A percentile compares a stretch with the other conserved stretches of the same genome.
These are phyloP conservation scores for Trichogramma evanescens DNA, from an alignment of 2,888 invertebrate species.

Conservation along the genomic window DNA sequence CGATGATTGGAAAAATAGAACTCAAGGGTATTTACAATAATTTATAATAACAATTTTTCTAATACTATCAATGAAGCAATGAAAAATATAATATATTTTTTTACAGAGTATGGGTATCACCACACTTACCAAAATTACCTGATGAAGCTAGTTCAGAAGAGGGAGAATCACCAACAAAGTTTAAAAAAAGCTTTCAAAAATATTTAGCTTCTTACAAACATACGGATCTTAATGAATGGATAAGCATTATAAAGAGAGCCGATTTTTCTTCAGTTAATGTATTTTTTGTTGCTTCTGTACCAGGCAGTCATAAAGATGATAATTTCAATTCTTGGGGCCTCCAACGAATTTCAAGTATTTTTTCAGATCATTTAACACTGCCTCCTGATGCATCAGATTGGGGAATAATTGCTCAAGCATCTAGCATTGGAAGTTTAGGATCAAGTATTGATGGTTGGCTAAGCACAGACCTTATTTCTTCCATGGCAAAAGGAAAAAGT, in stretches of 20 bases:
- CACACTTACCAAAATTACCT: slow-evolving; percentile 62
- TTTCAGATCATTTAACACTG: slow-evolving; percentile 59
- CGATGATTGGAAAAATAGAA: slow-evolving; percentile 90
- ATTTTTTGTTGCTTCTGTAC: slow-evolving; percentile 76
- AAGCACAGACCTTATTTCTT: slow-evolving; percentile 64
- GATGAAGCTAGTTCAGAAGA: slow-evolving; percentile 49
- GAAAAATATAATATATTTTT: background rate
- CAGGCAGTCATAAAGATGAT: slow-evolving; percentile 63
- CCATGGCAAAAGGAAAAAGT: slow-evolving; percentile 53
- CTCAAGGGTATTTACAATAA: slow-evolving; percentile 68
- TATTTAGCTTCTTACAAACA: slow-evolving; percentile 72
- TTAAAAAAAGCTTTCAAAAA: slow-evolving; percentile 68
- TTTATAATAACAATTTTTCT: background rate
- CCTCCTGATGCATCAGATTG: slow-evolving; percentile 52
- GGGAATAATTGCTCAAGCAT: slow-evolving; percentile 78
- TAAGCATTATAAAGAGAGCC: slow-evolving; percentile 64
- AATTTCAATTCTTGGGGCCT: slow-evolving; percentile 60
- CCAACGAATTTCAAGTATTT: slow-evolving; percentile 40
- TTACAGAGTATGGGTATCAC: slow-evolving; percentile 81
- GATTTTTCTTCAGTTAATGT: slow-evolving; percentile 80
- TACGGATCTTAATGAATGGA: slow-evolving; percentile 64
- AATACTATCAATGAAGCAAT: background rate
- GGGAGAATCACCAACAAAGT: slow-evolving; percentile 79
- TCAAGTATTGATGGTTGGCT: slow-evolving; percentile 65
- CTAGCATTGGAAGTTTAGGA: slow-evolving; percentile 85